Conservation (phyloP, 2,888 invertebrate genomes). For the Drosophila koepferae region DNA sequence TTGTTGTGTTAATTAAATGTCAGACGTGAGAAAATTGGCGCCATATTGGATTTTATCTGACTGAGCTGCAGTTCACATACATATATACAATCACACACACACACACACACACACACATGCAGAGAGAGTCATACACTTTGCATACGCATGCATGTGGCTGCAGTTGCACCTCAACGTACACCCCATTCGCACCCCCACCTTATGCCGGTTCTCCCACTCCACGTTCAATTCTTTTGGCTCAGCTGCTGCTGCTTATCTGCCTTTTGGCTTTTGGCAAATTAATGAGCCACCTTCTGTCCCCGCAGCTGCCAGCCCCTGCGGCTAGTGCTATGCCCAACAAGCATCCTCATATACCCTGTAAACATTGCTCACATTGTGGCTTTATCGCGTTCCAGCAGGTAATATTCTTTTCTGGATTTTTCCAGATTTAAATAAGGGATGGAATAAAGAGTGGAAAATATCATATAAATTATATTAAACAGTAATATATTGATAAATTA, state of each 20-base stretch:
- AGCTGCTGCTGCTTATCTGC: conserved; percentile 73
- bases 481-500: too few relatives aligned
- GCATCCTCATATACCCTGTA: conserved; percentile 1
- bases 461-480: too few relatives aligned
- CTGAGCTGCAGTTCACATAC: conserved; percentile 50
- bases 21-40: conserved; percentile 83
- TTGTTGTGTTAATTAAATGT: conserved; percentile 83
- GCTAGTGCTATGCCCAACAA: background rate
- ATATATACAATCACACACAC: background rate
- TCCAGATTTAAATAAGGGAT: too few relatives aligned
- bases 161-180: conserved; percentile 4
- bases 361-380: background rate
- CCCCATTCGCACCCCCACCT: background rate
- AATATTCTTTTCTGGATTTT: background rate
- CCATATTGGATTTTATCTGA: conserved; percentile 81
- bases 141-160: conserved; percentile 60
- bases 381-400: background rate
- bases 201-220: background rate
- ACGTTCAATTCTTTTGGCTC: conserved; percentile 55
- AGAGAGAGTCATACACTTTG: conserved; percentile 21
- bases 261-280: conserved; percentile 81
- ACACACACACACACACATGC: conserved; percentile 6
- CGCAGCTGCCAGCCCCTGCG: conserved; percentile 28
- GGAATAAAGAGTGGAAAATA: too few relatives aligned
- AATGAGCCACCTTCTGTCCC: conserved; percentile 71